Conservation (phyloP, 2,113 vertebrate genomes). For the Tonatia bakeri region DNA sequence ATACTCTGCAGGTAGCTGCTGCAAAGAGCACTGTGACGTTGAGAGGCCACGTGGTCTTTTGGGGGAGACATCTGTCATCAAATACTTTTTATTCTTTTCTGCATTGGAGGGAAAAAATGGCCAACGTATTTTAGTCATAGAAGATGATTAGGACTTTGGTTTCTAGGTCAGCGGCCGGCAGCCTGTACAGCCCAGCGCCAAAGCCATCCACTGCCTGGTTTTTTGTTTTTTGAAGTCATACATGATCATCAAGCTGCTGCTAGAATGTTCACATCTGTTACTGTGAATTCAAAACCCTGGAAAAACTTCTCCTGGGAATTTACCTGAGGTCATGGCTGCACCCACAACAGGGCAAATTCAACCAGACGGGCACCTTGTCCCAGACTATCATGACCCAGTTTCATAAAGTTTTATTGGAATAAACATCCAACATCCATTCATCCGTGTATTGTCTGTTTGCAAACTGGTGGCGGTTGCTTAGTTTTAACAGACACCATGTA, state of each 20-base stretch:
- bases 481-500: neutral
- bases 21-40: neutral
- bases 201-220: neutral
- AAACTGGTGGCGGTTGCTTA: too few species aligned
- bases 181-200: neutral
- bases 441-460: too few species aligned
- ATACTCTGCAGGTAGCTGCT: neutral
- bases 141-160: neutral
- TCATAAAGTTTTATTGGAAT: neutral
- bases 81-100: neutral
- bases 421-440: too few species aligned
- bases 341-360: neutral
- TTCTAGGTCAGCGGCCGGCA: neutral
- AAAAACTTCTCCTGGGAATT: neutral
- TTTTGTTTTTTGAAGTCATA: conserved; percentile 65
- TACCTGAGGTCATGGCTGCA: conserved; percentile 78
- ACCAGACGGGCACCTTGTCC: conserved; percentile 74
- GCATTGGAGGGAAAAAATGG: too few species aligned
- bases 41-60: neutral
- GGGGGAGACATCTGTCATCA: neutral
- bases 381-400: conserved; percentile 60
- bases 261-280: conserved; percentile 83
- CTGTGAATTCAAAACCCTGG: conserved; percentile 70
- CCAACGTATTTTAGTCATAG: neutral
- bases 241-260: conserved; percentile 82